Evolutionary conservation across 2,888 invertebrate species (phyloP).

Genomic region (Drosophila dives): DNA sequence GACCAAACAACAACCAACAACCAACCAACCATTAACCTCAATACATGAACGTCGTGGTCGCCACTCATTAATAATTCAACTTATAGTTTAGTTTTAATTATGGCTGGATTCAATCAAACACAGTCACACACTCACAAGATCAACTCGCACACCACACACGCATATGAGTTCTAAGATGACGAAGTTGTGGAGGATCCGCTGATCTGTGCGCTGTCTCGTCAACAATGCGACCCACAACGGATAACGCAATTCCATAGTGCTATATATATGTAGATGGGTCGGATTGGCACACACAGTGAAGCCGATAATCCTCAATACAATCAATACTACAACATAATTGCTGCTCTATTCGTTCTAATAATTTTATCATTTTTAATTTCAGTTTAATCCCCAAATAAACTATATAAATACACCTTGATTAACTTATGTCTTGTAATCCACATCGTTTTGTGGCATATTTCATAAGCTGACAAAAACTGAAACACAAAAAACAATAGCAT

Average conservation of each 20-base stretch:
- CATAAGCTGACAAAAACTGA: constrained; percentile 43
- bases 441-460: constrained; percentile 30
- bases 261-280: not conserved
- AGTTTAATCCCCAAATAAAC: constrained; percentile 75
- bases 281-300: constrained; percentile 5
- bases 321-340: constrained; percentile 24
- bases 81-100: constrained; percentile 38
- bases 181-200: constrained; percentile 55
- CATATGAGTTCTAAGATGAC: constrained; percentile 64
- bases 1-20: constrained; percentile 1
- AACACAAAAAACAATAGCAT: constrained; percentile 19
- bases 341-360: constrained; percentile 57
- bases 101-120: constrained; percentile 37
- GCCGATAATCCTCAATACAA: constrained; percentile 23
- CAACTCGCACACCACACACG: not conserved
- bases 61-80: constrained; percentile 41
- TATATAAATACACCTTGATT: constrained; percentile 56
- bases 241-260: not conserved
- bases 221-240: constrained; percentile 1
- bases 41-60: constrained; percentile 8
- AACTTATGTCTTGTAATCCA: constrained; percentile 50
- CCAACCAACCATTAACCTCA: constrained; percentile 16
- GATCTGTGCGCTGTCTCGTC: constrained; percentile 54
- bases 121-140: not conserved
- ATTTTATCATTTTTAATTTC: constrained; percentile 70